Evolutionary conservation across 2,888 invertebrate species (phyloP), one percentile per base, ranked within the genome.

Genomic region (Pherbina coryleti): DNA sequence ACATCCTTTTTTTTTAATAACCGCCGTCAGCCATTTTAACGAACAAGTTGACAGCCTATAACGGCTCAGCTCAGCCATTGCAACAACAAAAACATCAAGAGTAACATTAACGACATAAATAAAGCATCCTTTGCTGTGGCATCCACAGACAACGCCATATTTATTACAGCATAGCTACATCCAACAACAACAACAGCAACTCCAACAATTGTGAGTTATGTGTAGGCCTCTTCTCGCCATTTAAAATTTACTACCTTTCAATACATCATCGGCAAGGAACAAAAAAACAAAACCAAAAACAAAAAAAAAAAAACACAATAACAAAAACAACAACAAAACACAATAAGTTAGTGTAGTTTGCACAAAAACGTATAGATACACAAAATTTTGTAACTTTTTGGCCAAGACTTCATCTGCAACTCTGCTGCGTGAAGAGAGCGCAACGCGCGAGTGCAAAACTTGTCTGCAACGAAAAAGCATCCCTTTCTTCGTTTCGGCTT

Each of bases 311-410:
- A 60, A 14, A 19, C 9, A 55, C 28, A 55, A 28, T 5, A 53
- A 55, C 25, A 69, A n/a, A 4, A 69, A n/a, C 55, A 53, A 19
- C 28, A 14, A 71, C n/a, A 55, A 22, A 49, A 67, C 19, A 22
- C n/a, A 19, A 9, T 55, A 25, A 5, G 19, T 7, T 60, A 25
- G 60, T 60, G 60, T 60, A 60, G 55, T 55, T 55, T 55, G 28
- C 55, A 66, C 31, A 31, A 19, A 66, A 31, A 37, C 37, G 19
- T 31, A 71, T 74, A 74, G 73, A 74, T 74, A 74, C 73, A 74
- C 62, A 74, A 62, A 74, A 62, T 37, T 71, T 55, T 57, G 57
- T 53, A 55, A 71, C 71, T 60, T 73, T n/a, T 44, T 49, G 22
- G 60, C 22, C 37, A 73, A 70, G 70, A 73, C 19, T 70, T 70